Conservation (phyloP, 2,888 invertebrate genomes). For the Zonitis immaculata region DNA sequence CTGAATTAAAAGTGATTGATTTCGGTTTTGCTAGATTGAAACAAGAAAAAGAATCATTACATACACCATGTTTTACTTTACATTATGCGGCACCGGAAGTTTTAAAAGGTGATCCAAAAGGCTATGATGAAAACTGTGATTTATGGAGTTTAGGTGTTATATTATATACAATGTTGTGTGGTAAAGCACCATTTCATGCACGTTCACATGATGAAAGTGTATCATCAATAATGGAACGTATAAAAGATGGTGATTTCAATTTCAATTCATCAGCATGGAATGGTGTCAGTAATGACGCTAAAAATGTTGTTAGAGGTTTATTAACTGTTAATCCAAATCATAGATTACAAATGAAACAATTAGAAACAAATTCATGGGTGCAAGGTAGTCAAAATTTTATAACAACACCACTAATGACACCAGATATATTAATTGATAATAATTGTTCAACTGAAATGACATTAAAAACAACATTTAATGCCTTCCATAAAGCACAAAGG, state of each 20-base stretch:
- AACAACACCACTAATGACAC: constrained; percentile 58
- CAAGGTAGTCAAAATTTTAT: constrained; percentile 47
- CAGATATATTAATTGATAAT: constrained; percentile 51
- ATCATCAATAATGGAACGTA: constrained; percentile 70
- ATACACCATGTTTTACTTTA: constrained; percentile 90
- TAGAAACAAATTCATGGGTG: constrained; percentile 68
- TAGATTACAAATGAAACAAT: constrained; percentile 63
- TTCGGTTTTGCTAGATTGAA: constrained; percentile 91
- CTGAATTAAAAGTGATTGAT: constrained; percentile 83
- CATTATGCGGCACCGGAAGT: constrained; percentile 97
- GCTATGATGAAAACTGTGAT: constrained; percentile 92
- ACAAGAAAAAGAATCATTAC: constrained; percentile 54
- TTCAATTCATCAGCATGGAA: constrained; percentile 69
- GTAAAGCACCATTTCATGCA: constrained; percentile 80
- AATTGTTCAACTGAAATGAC: constrained; percentile 53
- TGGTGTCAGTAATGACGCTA: constrained; percentile 68
- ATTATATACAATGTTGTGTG: constrained; percentile 68
- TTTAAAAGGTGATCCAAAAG: constrained; percentile 57
- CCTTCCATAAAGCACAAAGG: constrained; percentile 63
- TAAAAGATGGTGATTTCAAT: constrained; percentile 72
- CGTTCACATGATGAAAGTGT: constrained; percentile 68
- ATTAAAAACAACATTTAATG: constrained; percentile 61
- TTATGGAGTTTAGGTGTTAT: constrained; percentile 95
- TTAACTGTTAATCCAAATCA: constrained; percentile 72
- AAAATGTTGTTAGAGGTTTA: constrained; percentile 68